Evolutionary conservation across 2,113 vertebrate species (phyloP), one percentile per base, ranked within the genome.

Genomic region (Ammodytes dubius): DNA sequence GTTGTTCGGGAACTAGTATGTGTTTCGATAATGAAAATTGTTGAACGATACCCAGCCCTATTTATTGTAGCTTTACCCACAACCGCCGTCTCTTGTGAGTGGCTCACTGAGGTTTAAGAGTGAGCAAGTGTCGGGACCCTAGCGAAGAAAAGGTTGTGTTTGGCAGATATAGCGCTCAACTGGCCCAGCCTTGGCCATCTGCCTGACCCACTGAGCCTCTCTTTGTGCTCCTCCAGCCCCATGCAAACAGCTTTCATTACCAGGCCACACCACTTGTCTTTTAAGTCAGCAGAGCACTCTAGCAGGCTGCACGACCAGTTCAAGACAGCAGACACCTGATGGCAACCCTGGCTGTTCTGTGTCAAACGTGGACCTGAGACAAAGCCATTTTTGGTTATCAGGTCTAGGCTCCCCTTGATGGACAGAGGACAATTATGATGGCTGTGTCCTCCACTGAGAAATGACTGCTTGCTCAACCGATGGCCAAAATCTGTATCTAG

Each of bases 141-240:
- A 66, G 75, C 37, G 74, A 73, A 67, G 79, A 72, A 90, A 90
- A 87, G 89, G 88, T 79, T 91, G 87, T 84, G 84, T 91, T 90
- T 87, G 86, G 81, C 81, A 50, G 79, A 89, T 90, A 59, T 83
- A 91, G 79, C 52, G 79, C 83, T 89, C 69, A 39, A 72, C 88
- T 65, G 87, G 72, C 82, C 75, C 79, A 61, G 85, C 84, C 63
- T 87, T 88, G 93, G 91, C 91, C 88, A 53, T 80, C 77, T 89
- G 89, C 93, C 92, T 70, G 89, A 90, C 83, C 85, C 80, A 81
- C 87, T 90, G 90, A 91, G 88, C 69, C 85, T 72, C 49, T 77
- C 87, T 91, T 90, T 92, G 90, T 89, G 74, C 87, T 74, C n/a
- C 77, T 40, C 59, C 47, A 42, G 83, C 75, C 77, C 46, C 87